phyloP scores from a whole-genome alignment of 2,113 vertebrate genomes.

The Istiophorus platypterus region DNA sequence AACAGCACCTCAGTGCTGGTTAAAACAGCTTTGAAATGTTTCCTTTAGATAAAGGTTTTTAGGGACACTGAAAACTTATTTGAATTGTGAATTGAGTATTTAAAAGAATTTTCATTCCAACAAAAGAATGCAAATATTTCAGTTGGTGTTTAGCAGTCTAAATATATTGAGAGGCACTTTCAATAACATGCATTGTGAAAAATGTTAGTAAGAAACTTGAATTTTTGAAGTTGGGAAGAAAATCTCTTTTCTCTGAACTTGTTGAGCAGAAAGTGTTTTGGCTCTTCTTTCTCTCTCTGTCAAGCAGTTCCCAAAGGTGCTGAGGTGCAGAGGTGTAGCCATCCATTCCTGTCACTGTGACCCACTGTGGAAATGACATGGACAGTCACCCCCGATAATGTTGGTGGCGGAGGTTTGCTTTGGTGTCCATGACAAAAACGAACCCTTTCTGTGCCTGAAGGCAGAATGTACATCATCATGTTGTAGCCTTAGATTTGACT shows the following conservation, averaged over 20 bases:
- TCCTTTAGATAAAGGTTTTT: not conserved
- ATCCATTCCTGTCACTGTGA: constrained; percentile 7
- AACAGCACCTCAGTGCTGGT: not conserved
- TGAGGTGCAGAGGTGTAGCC: constrained; percentile 17
- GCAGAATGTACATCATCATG: too few relatives aligned
- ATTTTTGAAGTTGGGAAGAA: not conserved
- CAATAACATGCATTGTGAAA: not conserved
- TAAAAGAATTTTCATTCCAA: not conserved
- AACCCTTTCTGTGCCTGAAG: too few relatives aligned
- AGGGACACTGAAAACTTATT: not conserved
- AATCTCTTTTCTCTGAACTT: not conserved
- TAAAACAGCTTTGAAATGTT: not conserved
- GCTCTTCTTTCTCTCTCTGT: not conserved
- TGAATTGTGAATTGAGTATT: not conserved
- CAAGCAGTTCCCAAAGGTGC: not conserved
- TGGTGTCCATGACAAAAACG: too few relatives aligned
- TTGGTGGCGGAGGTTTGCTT: too few relatives aligned
- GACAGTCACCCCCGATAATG: not conserved
- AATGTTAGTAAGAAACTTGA: not conserved
- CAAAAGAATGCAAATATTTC: not conserved
- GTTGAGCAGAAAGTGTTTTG: not conserved
- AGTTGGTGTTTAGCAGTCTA: not conserved
- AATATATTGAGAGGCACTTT: not conserved
- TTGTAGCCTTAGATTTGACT: not conserved
- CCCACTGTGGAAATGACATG: not conserved